Evolutionary conservation across 92 coral and sea anemone species (phyloP).

Genomic region (Phenganax stokvisi): DNA sequence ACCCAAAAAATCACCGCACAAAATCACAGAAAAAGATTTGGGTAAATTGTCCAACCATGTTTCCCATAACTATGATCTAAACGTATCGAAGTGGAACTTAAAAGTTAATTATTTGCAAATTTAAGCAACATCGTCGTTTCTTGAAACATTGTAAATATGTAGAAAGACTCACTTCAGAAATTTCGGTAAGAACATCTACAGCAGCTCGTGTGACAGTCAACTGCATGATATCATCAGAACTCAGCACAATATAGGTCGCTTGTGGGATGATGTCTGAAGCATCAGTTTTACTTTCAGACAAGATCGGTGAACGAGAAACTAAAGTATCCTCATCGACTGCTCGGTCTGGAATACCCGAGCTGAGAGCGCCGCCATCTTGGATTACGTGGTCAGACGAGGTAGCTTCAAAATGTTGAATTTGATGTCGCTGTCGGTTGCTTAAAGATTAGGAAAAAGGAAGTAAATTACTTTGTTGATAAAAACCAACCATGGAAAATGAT

Average conservation of each 20-base stretch:
- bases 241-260: constrained; percentile 75
- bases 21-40: no score
- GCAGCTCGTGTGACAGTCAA: constrained; percentile 79
- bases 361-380: neutral
- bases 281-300: constrained; percentile 27
- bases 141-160: neutral
- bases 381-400: constrained; percentile 2
- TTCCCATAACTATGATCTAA: no score
- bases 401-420: constrained; percentile 2
- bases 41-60: no score
- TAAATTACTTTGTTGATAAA: neutral
- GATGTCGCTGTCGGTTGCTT: neutral
- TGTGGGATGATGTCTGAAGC: constrained; percentile 49
- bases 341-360: constrained; percentile 9
- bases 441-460: neutral
- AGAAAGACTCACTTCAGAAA: constrained; percentile 51
- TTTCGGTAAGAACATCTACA: constrained; percentile 59
- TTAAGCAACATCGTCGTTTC: constrained; percentile 5
- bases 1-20: no score
- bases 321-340: constrained; percentile 38
- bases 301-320: constrained; percentile 7
- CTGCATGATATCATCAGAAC: constrained; percentile 80
- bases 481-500: neutral
- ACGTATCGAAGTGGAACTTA: no score
- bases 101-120: no score